These are phyloP conservation scores for Pocillopora grandis DNA, from an alignment of 92 coral and sea anemone species.

Conservation along the genomic window DNA sequence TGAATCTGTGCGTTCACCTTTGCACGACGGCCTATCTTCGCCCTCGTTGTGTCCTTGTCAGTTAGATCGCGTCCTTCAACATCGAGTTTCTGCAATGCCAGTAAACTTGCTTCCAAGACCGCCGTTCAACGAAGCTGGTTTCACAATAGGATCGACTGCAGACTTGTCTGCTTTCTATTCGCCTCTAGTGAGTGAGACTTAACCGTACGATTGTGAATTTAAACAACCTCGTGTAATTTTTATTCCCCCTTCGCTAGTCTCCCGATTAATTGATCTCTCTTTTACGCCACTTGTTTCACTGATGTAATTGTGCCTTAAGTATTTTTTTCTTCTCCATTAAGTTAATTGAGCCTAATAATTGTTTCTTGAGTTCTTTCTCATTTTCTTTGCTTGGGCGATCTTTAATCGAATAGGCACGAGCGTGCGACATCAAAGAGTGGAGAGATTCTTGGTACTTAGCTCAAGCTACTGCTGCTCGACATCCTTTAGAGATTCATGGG, in stretches of 20 bases:
- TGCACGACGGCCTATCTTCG: conserved; percentile 78
- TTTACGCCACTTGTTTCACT: conserved; percentile 1
- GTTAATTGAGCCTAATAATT: conserved; percentile 50
- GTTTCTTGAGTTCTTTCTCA: conserved; percentile 8
- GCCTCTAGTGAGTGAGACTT: conserved; percentile 81
- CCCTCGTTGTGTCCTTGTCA: conserved; percentile 95
- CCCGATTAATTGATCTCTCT: background rate
- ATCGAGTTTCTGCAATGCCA: conserved; percentile 79
- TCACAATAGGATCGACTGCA: conserved; percentile 78
- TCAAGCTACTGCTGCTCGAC: conserved; percentile 74
- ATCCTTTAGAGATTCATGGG: conserved; percentile 82
- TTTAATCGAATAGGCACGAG: conserved; percentile 70
- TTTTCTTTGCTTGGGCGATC: conserved; percentile 5
- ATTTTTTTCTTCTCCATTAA: conserved; percentile 29
- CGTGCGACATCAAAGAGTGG: conserved; percentile 95
- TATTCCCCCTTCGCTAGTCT: background rate
- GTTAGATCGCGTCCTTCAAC: conserved; percentile 90
- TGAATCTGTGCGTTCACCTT: conserved; percentile 78
- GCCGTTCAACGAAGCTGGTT: conserved; percentile 70
- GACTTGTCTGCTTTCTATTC: conserved; percentile 86
- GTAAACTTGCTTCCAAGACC: conserved; percentile 92
- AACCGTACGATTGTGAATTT: conserved; percentile 43
- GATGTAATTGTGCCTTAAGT: background rate
- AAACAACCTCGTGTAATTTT: conserved; percentile 1
- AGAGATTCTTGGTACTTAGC: conserved; percentile 87